A percentile compares a stretch with the other conserved stretches of the same genome.
Evolutionary conservation across 2,888 invertebrate genomes (phyloP).

Genomic region (Drosophila anomalipes): DNA sequence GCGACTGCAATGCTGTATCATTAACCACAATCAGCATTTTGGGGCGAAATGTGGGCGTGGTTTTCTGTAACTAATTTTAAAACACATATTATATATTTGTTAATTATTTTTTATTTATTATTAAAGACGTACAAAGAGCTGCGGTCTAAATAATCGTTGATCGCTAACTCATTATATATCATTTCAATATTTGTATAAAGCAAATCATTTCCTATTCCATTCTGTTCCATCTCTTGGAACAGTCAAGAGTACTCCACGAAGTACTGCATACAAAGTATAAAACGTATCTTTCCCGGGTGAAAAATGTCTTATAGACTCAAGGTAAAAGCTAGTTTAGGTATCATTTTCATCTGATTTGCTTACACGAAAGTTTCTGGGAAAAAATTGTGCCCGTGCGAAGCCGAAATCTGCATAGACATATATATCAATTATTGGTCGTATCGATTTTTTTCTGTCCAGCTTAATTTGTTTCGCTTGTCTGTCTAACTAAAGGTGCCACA

Average conservation of each 20-base stretch:
- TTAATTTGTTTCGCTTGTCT: neutral
- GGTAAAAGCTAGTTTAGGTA: neutral
- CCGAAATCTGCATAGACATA: neutral
- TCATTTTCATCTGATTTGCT: neutral
- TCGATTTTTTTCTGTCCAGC: neutral
- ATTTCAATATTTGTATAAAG: neutral
- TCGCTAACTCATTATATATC: neutral
- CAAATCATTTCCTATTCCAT: neutral
- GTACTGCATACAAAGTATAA: neutral
- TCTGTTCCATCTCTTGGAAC: neutral
- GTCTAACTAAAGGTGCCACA: neutral
- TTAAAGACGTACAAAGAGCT: neutral
- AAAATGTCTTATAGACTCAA: neutral
- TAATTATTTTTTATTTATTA: neutral
- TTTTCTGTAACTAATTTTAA: slow-evolving; percentile 1
- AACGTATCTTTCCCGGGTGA: neutral
- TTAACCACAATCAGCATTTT: slow-evolving; percentile 28
- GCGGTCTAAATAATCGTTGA: neutral
- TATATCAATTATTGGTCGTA: neutral
- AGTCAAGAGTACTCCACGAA: neutral
- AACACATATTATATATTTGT: neutral
- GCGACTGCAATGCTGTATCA: slow-evolving; percentile 29
- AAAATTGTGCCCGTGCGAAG: neutral
- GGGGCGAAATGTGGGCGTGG: neutral
- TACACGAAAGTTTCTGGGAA: neutral